Base-by-base conservation (phyloP, 2,113 vertebrate species). In the Carlito syrichta region DNA sequence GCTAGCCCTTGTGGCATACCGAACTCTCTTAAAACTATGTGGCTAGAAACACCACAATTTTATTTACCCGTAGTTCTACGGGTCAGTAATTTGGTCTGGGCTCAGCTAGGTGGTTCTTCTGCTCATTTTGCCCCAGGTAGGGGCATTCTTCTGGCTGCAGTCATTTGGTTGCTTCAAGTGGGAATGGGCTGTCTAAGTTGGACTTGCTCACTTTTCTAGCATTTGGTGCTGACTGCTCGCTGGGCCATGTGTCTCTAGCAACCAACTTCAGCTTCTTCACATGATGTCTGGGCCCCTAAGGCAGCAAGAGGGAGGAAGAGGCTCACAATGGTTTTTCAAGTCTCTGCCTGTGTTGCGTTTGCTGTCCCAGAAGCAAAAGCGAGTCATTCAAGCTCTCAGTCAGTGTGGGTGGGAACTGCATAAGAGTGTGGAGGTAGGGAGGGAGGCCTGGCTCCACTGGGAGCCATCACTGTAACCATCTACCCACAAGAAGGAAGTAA, bases 401-500 rank as follows among this genome's bases (percentile, higher is more conserved):
- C 48, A 43, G 20, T 27, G 56, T 86, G 93, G 79, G 85, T 74
- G 66, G 78, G n/a, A 35, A 71, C 17, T 3, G 6, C 74, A 74
- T 11, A 30, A 76, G 60, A 62, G 60, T n/a, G 19, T 90, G 81
- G 81, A 40, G 38, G 35, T 5, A 48, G 12, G 12, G 27, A 73
- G 58, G 71, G 95, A 60, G 54, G 7, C 71, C 86, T 25, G 74
- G 56, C 45, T 91, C 45, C 63, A 0, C 0, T 38, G 78, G 96
- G 88, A 89, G 54, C 68, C 73, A 74, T 96, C 54, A 85, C 85
- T 92, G 6, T 66, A 63, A 89, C 88, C 40, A 69, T 50, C 93
- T 91, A n/a, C 93, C 88, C 93, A 81, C 91, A 84, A 94, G 86
- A 86, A 95, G 96, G 96, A 98, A 98, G 95, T 68, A 48, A 74